Evolutionary conservation across 2,888 invertebrate species (phyloP).

Genomic region (Pachydiplax longipennis): DNA sequence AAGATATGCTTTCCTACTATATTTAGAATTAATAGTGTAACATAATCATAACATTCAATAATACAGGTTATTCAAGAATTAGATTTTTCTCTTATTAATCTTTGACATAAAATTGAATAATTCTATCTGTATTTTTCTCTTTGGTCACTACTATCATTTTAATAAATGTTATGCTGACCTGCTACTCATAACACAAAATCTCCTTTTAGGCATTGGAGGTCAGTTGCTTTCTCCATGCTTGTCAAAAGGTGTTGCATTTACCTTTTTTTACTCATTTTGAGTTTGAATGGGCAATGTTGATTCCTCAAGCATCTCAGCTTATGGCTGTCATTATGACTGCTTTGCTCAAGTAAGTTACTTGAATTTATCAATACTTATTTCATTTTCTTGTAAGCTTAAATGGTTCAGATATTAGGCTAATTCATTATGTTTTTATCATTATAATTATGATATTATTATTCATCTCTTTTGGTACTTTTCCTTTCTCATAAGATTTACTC

Average conservation of each 20-base stretch:
- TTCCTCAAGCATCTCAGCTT: not conserved
- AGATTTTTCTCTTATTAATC: too few species aligned
- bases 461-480: too few species aligned
- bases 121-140: too few species aligned
- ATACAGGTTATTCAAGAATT: too few species aligned
- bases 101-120: too few species aligned
- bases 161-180: too few species aligned
- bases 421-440: too few species aligned
- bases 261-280: constrained; percentile 26
- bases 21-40: not conserved
- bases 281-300: not conserved
- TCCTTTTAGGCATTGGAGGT: not conserved
- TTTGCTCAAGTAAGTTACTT: not conserved
- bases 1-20: not conserved
- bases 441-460: too few species aligned
- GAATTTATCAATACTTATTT: not conserved
- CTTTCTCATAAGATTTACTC: too few species aligned
- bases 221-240: constrained; percentile 11
- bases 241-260: not conserved
- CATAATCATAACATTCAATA: too few species aligned
- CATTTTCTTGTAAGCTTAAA: not conserved
- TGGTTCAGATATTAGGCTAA: not conserved
- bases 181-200: too few species aligned
- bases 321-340: not conserved
- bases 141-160: too few species aligned